These are phyloP conservation scores for Aphodius granarius DNA, from an alignment of 2,888 invertebrate genomes.

Conservation along the genomic window DNA sequence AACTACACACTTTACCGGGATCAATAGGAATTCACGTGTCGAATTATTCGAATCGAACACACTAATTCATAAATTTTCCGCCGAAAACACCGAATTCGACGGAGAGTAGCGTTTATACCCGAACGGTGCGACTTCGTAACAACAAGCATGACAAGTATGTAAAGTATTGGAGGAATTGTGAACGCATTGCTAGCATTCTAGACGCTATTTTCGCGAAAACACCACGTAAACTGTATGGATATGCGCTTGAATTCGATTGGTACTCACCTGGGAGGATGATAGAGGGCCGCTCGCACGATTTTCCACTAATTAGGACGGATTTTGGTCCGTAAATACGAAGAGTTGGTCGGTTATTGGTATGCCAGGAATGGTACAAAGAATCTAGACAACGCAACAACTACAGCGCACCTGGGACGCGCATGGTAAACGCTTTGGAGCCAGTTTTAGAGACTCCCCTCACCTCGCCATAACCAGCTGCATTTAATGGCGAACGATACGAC, in stretches of 20 bases:
- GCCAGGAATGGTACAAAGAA: conserved; percentile 97
- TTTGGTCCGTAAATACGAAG: conserved; percentile 71
- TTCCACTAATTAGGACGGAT: conserved; percentile 68
- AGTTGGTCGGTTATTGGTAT: conserved; percentile 83
- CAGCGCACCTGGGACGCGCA: conserved; percentile 82
- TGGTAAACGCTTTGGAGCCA: conserved; percentile 67
- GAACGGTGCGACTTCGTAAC: conserved; percentile 56
- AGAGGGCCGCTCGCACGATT: conserved; percentile 64
- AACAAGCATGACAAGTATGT: conserved; percentile 77
- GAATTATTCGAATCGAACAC: conserved; percentile 31
- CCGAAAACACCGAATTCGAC: conserved; percentile 49
- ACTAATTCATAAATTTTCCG: conserved; percentile 33
- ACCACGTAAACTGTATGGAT: conserved; percentile 64
- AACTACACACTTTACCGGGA: conserved; percentile 2
- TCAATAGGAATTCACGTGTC: conserved; percentile 31
- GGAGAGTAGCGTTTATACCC: conserved; percentile 43
- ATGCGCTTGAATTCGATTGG: conserved; percentile 58
- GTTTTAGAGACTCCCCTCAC: conserved; percentile 40
- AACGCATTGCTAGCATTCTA: conserved; percentile 75
- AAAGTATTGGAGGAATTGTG: conserved; percentile 76
- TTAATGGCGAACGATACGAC: not conserved
- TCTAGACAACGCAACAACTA: conserved; percentile 90
- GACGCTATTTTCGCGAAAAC: conserved; percentile 65
- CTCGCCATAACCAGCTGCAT: not conserved
- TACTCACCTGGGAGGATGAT: conserved; percentile 75